A percentile compares a stretch with the other conserved stretches of the same genome.
phyloP scores from a whole-genome alignment of 2,888 invertebrate genomes.

The Drosophila colorata region DNA sequence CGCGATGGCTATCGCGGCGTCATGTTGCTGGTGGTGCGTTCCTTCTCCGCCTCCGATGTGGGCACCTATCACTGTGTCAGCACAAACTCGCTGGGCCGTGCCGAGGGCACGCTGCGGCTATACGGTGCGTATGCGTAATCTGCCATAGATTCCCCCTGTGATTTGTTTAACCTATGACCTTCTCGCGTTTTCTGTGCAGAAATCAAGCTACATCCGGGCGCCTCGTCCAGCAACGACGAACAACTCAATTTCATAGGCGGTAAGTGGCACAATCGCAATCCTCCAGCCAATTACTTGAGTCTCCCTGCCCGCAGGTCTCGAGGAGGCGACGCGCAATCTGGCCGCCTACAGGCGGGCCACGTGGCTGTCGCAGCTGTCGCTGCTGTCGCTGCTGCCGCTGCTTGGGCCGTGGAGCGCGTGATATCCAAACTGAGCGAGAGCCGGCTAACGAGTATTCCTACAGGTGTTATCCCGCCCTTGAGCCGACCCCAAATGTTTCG shows the following conservation, averaged over 20 bases:
- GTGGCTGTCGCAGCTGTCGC: constrained; percentile 26
- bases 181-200: constrained; percentile 79
- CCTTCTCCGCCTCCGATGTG: constrained; percentile 87
- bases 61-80: constrained; percentile 92
- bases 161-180: constrained; percentile 7
- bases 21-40: constrained; percentile 85
- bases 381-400: constrained; percentile 26
- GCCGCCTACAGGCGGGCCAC: constrained; percentile 40
- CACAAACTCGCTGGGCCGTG: constrained; percentile 89
- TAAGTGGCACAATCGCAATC: constrained; percentile 46
- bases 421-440: constrained; percentile 71
- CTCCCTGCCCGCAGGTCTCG: constrained; percentile 56
- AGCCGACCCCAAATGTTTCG: constrained; percentile 31
- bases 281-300: constrained; percentile 18
- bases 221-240: constrained; percentile 83
- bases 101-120: constrained; percentile 88
- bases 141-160: constrained; percentile 23
- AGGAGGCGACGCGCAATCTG: constrained; percentile 70
- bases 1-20: constrained; percentile 85
- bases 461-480: constrained; percentile 60
- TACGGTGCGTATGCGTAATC: constrained; percentile 86
- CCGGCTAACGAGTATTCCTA: constrained; percentile 80
- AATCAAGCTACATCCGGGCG: constrained; percentile 85
- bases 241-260: constrained; percentile 84
- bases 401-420: constrained; percentile 61